A percentile compares a stretch with the other conserved stretches of the same genome.
Conservation (phyloP, 1,140 invertebrate genomes). For the Cyclina sinensis region DNA sequence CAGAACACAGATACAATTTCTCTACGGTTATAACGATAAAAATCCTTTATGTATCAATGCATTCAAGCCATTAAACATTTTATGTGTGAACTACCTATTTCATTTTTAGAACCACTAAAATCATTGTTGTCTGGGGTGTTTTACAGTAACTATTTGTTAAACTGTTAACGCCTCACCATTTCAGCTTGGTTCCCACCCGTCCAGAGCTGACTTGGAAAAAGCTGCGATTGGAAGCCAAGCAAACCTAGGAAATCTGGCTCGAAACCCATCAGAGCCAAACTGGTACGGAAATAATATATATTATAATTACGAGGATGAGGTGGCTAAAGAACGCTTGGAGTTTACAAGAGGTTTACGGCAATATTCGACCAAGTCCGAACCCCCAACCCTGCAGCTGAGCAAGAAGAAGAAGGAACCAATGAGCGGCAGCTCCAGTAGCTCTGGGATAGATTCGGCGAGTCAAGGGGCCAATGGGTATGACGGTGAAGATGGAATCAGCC, state of each 20-base stretch:
- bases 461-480: not conserved
- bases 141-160: too few species aligned
- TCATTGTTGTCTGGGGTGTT: too few species aligned
- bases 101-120: too few species aligned
- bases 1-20: too few species aligned
- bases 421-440: constrained; percentile 17
- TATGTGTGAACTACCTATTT: too few species aligned
- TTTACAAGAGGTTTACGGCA: constrained; percentile 39
- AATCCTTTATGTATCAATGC: too few species aligned
- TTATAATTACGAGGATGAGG: constrained; percentile 39
- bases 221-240: not conserved
- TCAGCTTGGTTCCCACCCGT: constrained; percentile 55
- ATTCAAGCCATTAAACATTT: too few species aligned
- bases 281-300: constrained; percentile 60
- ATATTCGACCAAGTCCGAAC: constrained; percentile 12
- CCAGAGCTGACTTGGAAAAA: constrained; percentile 28
- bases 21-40: too few species aligned
- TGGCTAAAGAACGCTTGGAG: constrained; percentile 1
- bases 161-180: too few species aligned
- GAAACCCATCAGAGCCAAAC: constrained; percentile 48
- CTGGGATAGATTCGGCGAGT: constrained; percentile 1
- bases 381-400: not conserved
- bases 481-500: not conserved
- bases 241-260: not conserved
- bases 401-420: constrained; percentile 30